Conservation (phyloP, 2,113 vertebrate species). For the Hippocampus comes region DNA sequence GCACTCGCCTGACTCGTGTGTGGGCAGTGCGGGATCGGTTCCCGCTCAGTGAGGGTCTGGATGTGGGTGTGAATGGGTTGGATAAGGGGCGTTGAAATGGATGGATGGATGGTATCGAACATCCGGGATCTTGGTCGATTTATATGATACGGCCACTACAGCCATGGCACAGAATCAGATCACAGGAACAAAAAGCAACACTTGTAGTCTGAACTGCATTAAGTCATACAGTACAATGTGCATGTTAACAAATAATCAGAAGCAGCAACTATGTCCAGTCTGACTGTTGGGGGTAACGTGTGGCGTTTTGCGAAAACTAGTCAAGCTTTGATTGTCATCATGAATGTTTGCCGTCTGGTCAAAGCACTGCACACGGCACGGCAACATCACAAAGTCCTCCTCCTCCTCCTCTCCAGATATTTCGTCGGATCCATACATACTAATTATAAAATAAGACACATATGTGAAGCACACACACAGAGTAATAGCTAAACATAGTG, state of each 20-base stretch:
- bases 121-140: too few species aligned
- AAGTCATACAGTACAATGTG: not conserved
- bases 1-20: too few species aligned
- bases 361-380: slow-evolving; percentile 18
- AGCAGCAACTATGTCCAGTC: not conserved
- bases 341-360: slow-evolving; percentile 29
- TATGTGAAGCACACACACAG: not conserved
- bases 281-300: not conserved
- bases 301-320: slow-evolving; percentile 15
- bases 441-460: slow-evolving; percentile 37
- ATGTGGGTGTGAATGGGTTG: too few species aligned
- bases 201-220: not conserved
- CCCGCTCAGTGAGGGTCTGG: too few species aligned
- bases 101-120: too few species aligned
- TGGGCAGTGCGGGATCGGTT: too few species aligned
- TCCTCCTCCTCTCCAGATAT: slow-evolving; percentile 39
- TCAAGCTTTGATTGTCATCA: slow-evolving; percentile 53
- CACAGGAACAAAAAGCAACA: not conserved
- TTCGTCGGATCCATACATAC: slow-evolving; percentile 59
- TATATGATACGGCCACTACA: too few species aligned
- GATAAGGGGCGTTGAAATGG: too few species aligned
- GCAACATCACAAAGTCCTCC: slow-evolving; percentile 44
- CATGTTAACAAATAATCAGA: not conserved
- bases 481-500: slow-evolving; percentile 19
- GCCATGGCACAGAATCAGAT: not conserved